Evolutionary conservation across 2,113 vertebrate genomes (phyloP).

Genomic region (Stercorarius parasiticus): DNA sequence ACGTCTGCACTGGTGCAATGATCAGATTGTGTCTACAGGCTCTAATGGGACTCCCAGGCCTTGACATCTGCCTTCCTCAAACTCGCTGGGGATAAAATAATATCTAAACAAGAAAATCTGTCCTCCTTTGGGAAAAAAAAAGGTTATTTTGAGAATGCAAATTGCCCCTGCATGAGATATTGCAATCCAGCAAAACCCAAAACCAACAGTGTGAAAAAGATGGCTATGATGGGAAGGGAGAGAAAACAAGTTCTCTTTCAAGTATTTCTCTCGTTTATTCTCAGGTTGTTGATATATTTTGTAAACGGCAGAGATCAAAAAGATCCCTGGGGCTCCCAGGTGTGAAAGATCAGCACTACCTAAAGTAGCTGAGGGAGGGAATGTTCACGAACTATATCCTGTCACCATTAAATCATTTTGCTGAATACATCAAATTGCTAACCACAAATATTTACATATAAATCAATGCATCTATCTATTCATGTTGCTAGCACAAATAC

Average conservation of each 20-base stretch:
- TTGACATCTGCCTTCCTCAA: neutral
- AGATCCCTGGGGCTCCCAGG: neutral
- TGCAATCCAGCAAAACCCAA: neutral
- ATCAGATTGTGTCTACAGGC: neutral
- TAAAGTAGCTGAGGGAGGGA: neutral
- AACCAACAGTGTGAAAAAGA: neutral
- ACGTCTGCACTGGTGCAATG: rapidly evolving
- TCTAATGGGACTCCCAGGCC: neutral
- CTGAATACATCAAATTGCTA: neutral
- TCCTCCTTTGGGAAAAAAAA: neutral
- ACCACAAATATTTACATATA: constrained; percentile 37
- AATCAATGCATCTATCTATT: neutral
- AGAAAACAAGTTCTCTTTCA: neutral
- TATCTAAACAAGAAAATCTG: neutral
- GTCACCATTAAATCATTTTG: constrained; percentile 17
- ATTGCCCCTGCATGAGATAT: neutral
- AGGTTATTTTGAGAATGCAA: neutral
- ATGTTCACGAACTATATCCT: neutral
- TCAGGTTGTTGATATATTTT: neutral
- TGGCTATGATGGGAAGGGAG: neutral
- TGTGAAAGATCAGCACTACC: constrained; percentile 10
- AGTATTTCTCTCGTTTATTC: neutral
- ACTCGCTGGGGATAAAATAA: neutral
- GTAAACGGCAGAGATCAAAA: constrained; percentile 23
- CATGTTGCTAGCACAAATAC: neutral